Percentiles rank a stretch among this genome's conserved stretches.
Conservation (phyloP, 2,888 invertebrate genomes). For the Microplitis deprimator region DNA sequence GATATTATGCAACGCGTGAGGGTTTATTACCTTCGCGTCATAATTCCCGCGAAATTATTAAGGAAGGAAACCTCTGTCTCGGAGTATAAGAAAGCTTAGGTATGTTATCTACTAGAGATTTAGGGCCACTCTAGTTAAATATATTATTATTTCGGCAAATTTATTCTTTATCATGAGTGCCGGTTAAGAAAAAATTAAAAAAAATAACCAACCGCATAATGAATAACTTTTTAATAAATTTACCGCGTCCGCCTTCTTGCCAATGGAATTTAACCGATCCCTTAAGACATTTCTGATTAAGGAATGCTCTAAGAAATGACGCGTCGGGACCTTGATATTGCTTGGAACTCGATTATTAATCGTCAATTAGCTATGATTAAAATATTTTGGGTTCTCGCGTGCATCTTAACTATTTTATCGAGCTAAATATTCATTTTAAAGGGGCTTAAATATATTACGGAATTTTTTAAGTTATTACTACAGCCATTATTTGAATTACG, state of each 20-base stretch:
- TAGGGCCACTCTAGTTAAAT: slow-evolving; percentile 44
- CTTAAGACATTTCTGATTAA: slow-evolving; percentile 59
- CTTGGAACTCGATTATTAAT: slow-evolving; percentile 70
- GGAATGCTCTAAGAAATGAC: slow-evolving; percentile 9
- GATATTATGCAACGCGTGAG: slow-evolving; percentile 67
- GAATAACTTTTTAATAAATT: neutral
- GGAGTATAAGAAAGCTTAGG: slow-evolving; percentile 67
- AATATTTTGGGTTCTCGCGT: slow-evolving; percentile 71
- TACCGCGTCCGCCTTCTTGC: neutral
- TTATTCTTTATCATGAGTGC: slow-evolving; percentile 24
- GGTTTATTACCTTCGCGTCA: slow-evolving; percentile 57
- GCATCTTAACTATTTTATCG: slow-evolving; percentile 65
- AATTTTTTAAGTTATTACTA: neutral
- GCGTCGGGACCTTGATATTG: neutral
- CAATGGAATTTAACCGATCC: neutral
- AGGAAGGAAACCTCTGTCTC: slow-evolving; percentile 67
- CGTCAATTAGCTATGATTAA: slow-evolving; percentile 71
- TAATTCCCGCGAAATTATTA: slow-evolving; percentile 66
- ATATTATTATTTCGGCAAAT: neutral
- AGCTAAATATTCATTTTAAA: slow-evolving; percentile 9
- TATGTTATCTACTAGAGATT: slow-evolving; percentile 64
- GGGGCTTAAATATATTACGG: neutral
- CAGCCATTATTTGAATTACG: no score
- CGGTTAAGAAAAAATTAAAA: slow-evolving; percentile 10
- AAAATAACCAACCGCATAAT: neutral